Percentiles rank a stretch among this genome's conserved stretches.
Evolutionary conservation across 2,888 invertebrate genomes (phyloP).

Genomic region (Danaus chrysippus): DNA sequence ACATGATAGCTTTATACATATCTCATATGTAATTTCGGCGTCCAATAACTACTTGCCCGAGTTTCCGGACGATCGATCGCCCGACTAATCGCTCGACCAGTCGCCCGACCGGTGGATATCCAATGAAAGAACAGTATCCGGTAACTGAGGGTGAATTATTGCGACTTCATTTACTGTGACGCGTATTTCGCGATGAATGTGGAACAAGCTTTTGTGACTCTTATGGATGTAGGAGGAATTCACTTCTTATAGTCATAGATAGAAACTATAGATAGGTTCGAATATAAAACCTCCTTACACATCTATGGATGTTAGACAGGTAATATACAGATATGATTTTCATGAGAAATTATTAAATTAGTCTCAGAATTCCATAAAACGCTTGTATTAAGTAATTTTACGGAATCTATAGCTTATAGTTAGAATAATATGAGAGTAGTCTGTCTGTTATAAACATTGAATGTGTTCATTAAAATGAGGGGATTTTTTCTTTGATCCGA

Average conservation of each 20-base stretch:
- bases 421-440: background rate
- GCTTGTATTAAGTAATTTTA: too few relatives aligned
- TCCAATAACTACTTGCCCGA: background rate
- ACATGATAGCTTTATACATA: background rate
- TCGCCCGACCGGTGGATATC: conserved; percentile 29
- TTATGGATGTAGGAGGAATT: conserved; percentile 34
- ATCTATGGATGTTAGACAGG: too few relatives aligned
- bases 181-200: conserved; percentile 52
- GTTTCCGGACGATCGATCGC: conserved; percentile 10
- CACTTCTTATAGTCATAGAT: conserved; percentile 32
- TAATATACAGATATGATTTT: too few relatives aligned
- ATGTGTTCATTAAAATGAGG: background rate
- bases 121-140: conserved; percentile 51
- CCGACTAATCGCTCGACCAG: conserved; percentile 33
- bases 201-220: conserved; percentile 42
- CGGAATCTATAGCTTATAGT: too few relatives aligned
- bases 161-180: conserved; percentile 63
- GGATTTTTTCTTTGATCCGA: background rate
- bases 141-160: conserved; percentile 58
- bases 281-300: too few relatives aligned
- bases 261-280: conserved; percentile 10
- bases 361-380: too few relatives aligned
- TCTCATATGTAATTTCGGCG: background rate
- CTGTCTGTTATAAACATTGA: background rate
- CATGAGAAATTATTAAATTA: too few relatives aligned